Conservation (phyloP, 1,140 invertebrate species). For the Dufourea novaeangliae region DNA sequence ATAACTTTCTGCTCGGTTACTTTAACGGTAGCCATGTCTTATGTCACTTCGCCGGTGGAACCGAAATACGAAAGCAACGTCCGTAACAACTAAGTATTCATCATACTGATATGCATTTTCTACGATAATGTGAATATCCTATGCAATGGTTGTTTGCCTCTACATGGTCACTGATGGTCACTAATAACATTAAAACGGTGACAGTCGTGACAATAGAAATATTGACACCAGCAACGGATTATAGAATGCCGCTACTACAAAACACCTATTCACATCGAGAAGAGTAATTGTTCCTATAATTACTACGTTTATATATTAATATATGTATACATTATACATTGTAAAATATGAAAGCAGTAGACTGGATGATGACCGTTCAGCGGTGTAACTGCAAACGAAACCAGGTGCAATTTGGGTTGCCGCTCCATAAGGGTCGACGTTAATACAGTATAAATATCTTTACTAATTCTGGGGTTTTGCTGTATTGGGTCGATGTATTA, state of each 20-base stretch:
- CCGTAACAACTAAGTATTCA: conserved; percentile 25
- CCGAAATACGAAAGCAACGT: conserved; percentile 4
- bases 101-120: not conserved
- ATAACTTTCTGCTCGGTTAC: conserved; percentile 96
- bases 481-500: too few relatives aligned
- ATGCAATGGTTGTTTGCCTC: conserved; percentile 4
- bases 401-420: too few relatives aligned
- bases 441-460: too few relatives aligned
- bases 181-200: not conserved
- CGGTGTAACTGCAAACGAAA: too few relatives aligned
- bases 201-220: conserved; percentile 45
- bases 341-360: too few relatives aligned
- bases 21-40: conserved; percentile 89
- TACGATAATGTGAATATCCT: conserved; percentile 1
- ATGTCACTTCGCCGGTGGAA: conserved; percentile 40
- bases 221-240: conserved; percentile 24
- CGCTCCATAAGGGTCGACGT: too few relatives aligned
- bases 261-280: conserved; percentile 13
- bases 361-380: too few relatives aligned
- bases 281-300: not conserved
- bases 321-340: too few relatives aligned
- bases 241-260: conserved; percentile 10
- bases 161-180: conserved; percentile 12
- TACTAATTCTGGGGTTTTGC: too few relatives aligned
- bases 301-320: not conserved